These are phyloP conservation scores for Myrmecobius fasciatus DNA, from an alignment of 2,113 vertebrate genomes.

Conservation along the genomic window DNA sequence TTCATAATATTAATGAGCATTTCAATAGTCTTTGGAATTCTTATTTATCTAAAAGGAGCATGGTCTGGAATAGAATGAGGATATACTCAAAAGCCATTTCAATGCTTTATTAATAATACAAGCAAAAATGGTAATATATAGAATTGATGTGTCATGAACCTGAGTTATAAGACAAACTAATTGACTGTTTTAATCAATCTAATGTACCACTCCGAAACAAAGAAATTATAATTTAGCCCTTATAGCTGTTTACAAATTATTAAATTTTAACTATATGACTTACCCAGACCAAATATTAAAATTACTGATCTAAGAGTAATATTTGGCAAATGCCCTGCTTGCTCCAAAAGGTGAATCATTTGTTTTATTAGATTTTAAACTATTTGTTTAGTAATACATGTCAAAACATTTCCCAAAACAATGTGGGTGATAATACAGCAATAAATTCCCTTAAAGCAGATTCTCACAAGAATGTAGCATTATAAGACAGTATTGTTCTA, in stretches of 20 bases:
- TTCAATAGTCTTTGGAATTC: constrained; percentile 25
- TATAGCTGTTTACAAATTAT: not conserved
- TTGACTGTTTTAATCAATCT: not conserved
- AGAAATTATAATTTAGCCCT: not conserved
- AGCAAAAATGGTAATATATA: not conserved
- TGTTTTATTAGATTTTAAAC: constrained; percentile 24
- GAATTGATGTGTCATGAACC: too few relatives aligned
- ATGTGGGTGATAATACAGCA: constrained; percentile 32
- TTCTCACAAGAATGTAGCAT: constrained; percentile 50
- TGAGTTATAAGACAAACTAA: not conserved
- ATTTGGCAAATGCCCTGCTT: constrained; percentile 43
- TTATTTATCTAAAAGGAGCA: not conserved
- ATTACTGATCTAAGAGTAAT: not conserved
- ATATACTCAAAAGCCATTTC: not conserved
- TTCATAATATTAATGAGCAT: not conserved
- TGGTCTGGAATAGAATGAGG: not conserved
- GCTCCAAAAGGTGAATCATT: constrained; percentile 39
- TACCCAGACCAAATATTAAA: constrained; percentile 45
- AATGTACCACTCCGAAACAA: not conserved
- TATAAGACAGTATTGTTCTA: not conserved
- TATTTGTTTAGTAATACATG: constrained; percentile 19
- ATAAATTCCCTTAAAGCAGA: constrained; percentile 50
- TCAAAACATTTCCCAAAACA: constrained; percentile 30
- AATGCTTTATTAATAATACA: constrained; percentile 2
- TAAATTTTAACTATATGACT: constrained; percentile 41